Base-by-base conservation (phyloP, 2,113 vertebrate genomes). In the Brachyistius frenatus region DNA sequence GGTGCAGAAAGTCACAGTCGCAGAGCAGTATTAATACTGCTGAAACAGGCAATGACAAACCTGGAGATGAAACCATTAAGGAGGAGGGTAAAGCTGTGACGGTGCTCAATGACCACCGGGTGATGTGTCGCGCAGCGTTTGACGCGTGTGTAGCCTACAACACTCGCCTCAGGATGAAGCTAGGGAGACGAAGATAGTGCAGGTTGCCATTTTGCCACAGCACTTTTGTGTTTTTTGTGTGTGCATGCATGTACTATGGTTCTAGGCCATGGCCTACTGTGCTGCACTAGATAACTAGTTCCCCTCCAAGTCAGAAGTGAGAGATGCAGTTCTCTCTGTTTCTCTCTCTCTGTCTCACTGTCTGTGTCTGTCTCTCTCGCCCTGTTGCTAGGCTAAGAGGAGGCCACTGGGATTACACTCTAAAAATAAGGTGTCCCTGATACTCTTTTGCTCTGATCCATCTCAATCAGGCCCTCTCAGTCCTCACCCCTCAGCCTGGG, bases 361-460 rank as follows among this genome's bases (percentile, higher is more conserved):
- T 74, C 73, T 74, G 70, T 53, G 72, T 81, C 84, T 86, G 78
- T 80, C 78, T 89, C 84, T 77, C 88, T 89, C 83, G 47, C 87
- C 88, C 88, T 87, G 93, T 93, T 94, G 93, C 93, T 88, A 88
- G 92, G 94, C 93, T 93, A 79, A 92, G 82, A 85, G 66, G 73
- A 85, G 85, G 81, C 83, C 78, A 77, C 88, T 93, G 94, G 93
- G 94, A 95, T 92, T 93, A 81, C 78, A 79, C 89, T 91, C 94
- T 95, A 95, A 94, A 95, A 95, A 95, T 95, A 95, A 81, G 86
- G 84, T 91, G 94, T 94, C 94, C 94, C 93, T 93, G 94, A 94
- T 94, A 93, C 89, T 93, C 86, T 91, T 91, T 89, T 84, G 76
- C 87, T 89, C 75, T 76, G 87, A 92, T 91, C 91, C 81, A 73